These are phyloP conservation scores for Equus przewalskii DNA, from an alignment of 2,113 vertebrate species.

Conservation along the genomic window DNA sequence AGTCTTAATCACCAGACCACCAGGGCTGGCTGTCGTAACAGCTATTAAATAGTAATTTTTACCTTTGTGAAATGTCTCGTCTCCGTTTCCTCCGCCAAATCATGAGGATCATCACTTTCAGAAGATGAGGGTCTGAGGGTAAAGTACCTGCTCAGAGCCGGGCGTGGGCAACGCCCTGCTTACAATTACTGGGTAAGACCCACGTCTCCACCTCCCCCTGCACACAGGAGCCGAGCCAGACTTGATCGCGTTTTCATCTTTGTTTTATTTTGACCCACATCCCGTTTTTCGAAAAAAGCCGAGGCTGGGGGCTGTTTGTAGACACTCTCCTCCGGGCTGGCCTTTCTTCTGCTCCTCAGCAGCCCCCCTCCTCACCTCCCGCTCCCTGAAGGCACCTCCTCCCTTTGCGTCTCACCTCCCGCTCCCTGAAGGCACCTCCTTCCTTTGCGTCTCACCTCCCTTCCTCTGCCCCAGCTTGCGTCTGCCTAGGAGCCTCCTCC, in stretches of 20 bases:
- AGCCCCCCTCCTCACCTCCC: not conserved
- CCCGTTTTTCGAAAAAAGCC: not conserved
- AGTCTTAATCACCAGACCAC: no score
- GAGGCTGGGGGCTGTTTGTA: not conserved
- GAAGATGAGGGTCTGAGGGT: fast-evolving
- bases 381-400: not conserved
- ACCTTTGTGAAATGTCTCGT: not conserved
- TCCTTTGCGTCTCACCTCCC: not conserved
- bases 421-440: not conserved
- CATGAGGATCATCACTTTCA: not conserved
- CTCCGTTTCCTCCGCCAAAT: not conserved
- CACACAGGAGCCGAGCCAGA: not conserved
- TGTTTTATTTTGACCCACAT: constrained; percentile 49
- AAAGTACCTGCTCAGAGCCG: not conserved
- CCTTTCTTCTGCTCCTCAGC: not conserved
- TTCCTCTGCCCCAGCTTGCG: fast-evolving
- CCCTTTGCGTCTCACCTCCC: not conserved
- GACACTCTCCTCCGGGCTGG: not conserved
- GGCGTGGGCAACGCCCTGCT: fast-evolving
- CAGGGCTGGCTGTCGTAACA: not conserved
- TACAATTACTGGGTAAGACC: not conserved
- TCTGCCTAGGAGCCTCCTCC: not conserved
- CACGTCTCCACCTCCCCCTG: fast-evolving
- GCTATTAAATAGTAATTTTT: not conserved
- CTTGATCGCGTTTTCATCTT: not conserved